Conservation (phyloP, 2,113 vertebrate genomes). For the Taurulus bubalis region DNA sequence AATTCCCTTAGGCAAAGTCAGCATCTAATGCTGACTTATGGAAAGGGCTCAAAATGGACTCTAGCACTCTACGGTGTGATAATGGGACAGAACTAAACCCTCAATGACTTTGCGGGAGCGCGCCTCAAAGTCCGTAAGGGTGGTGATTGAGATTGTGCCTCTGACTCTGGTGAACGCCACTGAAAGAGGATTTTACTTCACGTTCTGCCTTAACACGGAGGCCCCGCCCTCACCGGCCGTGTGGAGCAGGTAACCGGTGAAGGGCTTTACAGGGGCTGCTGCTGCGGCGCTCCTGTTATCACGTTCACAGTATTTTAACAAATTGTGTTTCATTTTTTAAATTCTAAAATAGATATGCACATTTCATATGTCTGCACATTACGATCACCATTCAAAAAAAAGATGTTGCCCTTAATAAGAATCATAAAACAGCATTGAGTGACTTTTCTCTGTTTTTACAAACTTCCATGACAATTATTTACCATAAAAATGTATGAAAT, state of each 20-base stretch:
- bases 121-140: too few relatives aligned
- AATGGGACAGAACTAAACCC: too few relatives aligned
- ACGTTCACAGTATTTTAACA: constrained; percentile 34
- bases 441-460: neutral
- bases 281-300: constrained; percentile 18
- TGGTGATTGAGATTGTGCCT: too few relatives aligned
- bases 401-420: neutral
- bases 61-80: too few relatives aligned
- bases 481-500: neutral
- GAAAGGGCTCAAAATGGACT: too few relatives aligned
- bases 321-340: constrained; percentile 27
- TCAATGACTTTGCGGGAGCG: too few relatives aligned
- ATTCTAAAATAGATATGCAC: neutral
- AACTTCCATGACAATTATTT: neutral
- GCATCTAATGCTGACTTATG: too few relatives aligned
- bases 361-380: neutral
- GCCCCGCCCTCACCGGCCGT: too few relatives aligned
- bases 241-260: too few relatives aligned
- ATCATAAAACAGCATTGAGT: neutral
- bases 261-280: constrained; percentile 45
- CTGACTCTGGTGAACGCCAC: constrained; percentile 8
- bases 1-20: too few relatives aligned
- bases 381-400: neutral
- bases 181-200: constrained; percentile 21
- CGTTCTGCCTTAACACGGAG: constrained; percentile 60